phyloP scores from a whole-genome alignment of 2,888 invertebrate genomes.

The Nasonovia ribisnigri region DNA sequence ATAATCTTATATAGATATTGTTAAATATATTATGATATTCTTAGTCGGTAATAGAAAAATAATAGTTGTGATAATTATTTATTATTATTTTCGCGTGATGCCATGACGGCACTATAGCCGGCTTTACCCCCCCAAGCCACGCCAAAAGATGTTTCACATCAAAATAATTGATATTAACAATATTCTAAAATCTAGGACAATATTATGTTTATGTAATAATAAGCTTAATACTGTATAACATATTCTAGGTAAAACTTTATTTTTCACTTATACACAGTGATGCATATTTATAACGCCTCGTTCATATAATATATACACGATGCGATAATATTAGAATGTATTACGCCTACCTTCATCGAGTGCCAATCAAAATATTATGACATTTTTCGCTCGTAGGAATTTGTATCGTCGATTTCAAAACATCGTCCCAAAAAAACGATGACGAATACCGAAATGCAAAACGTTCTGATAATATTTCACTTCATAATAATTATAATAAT shows the following conservation, averaged over 20 bases:
- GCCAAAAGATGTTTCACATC: too few species aligned
- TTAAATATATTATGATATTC: too few species aligned
- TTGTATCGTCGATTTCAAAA: background rate
- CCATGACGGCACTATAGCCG: too few species aligned
- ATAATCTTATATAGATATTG: too few species aligned
- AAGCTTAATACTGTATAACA: background rate
- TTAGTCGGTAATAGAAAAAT: too few species aligned
- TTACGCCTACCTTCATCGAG: background rate
- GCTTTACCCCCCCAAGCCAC: too few species aligned
- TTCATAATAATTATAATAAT: background rate
- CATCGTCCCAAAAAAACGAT: background rate
- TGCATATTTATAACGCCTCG: background rate
- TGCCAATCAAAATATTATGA: background rate
- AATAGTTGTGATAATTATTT: too few species aligned
- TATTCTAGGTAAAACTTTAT: background rate
- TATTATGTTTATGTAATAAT: background rate
- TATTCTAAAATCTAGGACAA: background rate
- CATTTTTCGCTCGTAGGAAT: background rate
- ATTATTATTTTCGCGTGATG: too few species aligned
- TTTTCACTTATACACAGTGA: background rate
- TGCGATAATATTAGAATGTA: background rate
- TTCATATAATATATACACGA: background rate
- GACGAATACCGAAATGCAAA: background rate
- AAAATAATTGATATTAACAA: background rate
- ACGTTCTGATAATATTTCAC: background rate